Evolutionary conservation across 2,113 vertebrate species (phyloP), one percentile per base, ranked within the genome.

Genomic region (Zootoca vivipara): DNA sequence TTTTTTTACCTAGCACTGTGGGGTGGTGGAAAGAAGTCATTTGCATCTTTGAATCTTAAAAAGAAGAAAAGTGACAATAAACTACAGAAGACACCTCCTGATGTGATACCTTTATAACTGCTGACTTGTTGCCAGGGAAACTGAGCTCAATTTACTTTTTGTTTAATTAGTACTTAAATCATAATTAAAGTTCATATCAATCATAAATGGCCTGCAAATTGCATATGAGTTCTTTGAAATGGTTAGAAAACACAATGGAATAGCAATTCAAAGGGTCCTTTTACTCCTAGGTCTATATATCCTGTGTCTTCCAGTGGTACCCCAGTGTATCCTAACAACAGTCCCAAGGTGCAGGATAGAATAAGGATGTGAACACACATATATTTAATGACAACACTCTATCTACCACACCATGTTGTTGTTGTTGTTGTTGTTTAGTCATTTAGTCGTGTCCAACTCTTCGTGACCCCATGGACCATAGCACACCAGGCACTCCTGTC

Each of bases 61-160:
- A 84, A 83, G 46, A 52, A 52, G 46, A 52, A 52, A 22, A 78
- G 65, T 72, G 85, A 77, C 83, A 93, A 77, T 52, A 52, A 52
- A 83, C 30, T 65, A 75, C 38, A 33, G 79, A 75, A 26, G 86
- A 88, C 90, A 65, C 87, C 86, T 92, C 56, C 74, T 93, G 83
- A 69, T 90, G 75, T 82, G 88, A 87, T 72, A 93, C 69, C 87
- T 91, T 72, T 88, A n/a, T 88, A 94, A 92, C 70, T 92, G 26
- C 90, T 90, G 81, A 70, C 58, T 83, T 88, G 89, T 92, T 94
- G 86, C 83, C 77, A 91, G 33, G 84, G 72, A 94, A 92, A 86
- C 42, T 42, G 56, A 74, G 35, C 30, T 90, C 77, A 82, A 86
- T 72, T 83, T 67, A 86, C 2, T n/a, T 92, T 86, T 83, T 65